Evolutionary conservation across 2,888 invertebrate genomes (phyloP), one percentile per base, ranked within the genome.

Genomic region (Micoletzkya japonica): DNA sequence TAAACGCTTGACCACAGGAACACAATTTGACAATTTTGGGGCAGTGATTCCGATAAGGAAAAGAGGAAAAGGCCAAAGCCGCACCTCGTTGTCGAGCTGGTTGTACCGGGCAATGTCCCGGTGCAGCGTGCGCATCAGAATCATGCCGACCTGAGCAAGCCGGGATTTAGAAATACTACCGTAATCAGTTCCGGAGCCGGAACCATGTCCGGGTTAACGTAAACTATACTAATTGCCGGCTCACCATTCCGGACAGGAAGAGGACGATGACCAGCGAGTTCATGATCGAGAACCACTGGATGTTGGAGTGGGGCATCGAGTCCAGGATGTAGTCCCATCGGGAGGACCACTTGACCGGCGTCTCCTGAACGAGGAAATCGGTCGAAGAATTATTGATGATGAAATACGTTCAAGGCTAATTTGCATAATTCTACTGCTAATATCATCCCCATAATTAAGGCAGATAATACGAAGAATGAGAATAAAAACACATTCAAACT

Each of bases 271-370:
- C 95, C 81, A 98, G 89, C 0, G 96, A 96, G 87, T 98, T 98
- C 74, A 98, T 89, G 84, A 98, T 98, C 77, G 95, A 95, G 85
- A 78, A 86, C 84, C 79, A 83, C 66, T 83, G 74, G 36, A 80
- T 77, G 73, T 79, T 96, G 0, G 96, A 93, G 86, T 96, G 95
- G 0, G 95, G 95, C 92, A 95, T 94, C 0, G 96, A 95, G 87
- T 96, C 95, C 72, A 98, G 88, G 75, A 98, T 96, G 87, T 98
- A 98, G 87, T 98, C 98, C 98, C 98, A 98, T 84, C 98, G 90
- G 0, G 95, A 96, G 0, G 95, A 95, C 98, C 97, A 98, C 87
- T 95, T 95, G 20, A 95, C 85, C 2, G 84, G 75, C 20, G 83
- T 84, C 72, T 85, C 83, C 74, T 82, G 68, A 17, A 68, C 52